Conservation (phyloP, 2,888 invertebrate species). For the Leptogaster cylindrica region DNA sequence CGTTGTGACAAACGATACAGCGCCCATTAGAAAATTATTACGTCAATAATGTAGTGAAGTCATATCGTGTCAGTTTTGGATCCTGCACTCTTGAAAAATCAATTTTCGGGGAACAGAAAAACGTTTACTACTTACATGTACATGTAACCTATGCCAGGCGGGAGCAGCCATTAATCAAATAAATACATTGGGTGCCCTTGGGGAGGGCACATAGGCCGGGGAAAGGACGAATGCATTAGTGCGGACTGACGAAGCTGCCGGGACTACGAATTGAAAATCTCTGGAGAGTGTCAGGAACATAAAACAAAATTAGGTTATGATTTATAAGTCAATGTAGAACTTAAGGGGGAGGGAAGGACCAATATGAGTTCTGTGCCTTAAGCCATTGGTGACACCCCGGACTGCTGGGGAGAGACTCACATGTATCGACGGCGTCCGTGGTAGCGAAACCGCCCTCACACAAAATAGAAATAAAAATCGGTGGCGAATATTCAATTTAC, state of each 20-base stretch:
- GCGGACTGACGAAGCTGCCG: slow-evolving; percentile 1
- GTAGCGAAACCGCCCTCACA: neutral
- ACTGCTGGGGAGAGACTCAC: neutral
- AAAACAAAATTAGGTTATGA: slow-evolving; percentile 53
- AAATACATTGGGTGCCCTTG: slow-evolving; percentile 27
- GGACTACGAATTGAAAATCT: slow-evolving; percentile 48
- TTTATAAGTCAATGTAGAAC: slow-evolving; percentile 48
- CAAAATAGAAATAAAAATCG: neutral
- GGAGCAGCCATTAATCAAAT: slow-evolving; percentile 46
- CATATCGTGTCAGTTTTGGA: slow-evolving; percentile 43
- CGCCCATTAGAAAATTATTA: slow-evolving; percentile 46
- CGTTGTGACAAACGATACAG: slow-evolving; percentile 45
- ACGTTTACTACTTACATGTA: slow-evolving; percentile 15
- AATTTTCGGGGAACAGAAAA: slow-evolving; percentile 43
- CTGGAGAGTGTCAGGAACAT: slow-evolving; percentile 51
- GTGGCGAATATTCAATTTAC: slow-evolving; percentile 10
- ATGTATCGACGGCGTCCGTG: neutral
- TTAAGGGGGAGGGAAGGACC: neutral
- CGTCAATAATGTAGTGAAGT: slow-evolving; percentile 46
- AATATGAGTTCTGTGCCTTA: neutral
- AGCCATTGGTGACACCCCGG: slow-evolving; percentile 4
- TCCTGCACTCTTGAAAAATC: slow-evolving; percentile 42
- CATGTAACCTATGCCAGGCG: slow-evolving; percentile 44
- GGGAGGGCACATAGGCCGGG: neutral
- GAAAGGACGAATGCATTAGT: slow-evolving; percentile 28